Conservation (phyloP, 2,113 vertebrate genomes). For the Callipepla californica region DNA sequence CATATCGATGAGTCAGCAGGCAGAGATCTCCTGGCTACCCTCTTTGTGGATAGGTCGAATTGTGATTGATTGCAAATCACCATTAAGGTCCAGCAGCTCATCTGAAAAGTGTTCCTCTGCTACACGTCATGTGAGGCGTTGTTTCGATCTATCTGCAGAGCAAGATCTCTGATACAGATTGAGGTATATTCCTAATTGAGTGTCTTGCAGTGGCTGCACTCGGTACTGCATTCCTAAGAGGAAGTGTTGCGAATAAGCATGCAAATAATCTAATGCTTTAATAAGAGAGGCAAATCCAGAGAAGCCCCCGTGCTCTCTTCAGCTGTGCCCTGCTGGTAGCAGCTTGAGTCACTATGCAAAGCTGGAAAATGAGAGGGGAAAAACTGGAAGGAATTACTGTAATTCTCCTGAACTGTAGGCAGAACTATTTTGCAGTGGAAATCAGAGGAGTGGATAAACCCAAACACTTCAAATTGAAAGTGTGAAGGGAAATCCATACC, state of each 20-base stretch:
- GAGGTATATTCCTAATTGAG: neutral
- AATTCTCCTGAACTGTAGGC: constrained; percentile 31
- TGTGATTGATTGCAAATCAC: neutral
- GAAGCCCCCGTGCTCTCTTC: neutral
- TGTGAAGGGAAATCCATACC: neutral
- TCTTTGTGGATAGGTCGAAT: neutral
- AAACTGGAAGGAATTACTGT: constrained; percentile 23
- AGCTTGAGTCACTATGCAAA: neutral
- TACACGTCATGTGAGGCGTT: neutral
- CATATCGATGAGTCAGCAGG: neutral
- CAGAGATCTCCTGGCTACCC: neutral
- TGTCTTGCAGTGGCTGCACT: neutral
- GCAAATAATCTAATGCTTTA: neutral
- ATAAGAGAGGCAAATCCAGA: neutral
- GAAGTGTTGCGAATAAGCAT: accelerated
- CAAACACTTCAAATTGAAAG: constrained; percentile 4
- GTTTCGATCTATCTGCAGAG: neutral
- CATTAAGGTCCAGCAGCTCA: neutral
- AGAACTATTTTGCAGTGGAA: constrained; percentile 34
- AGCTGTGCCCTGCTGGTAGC: neutral
- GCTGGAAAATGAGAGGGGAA: constrained; percentile 9
- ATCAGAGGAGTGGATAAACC: constrained; percentile 1
- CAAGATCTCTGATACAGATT: neutral
- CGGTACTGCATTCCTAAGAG: neutral
- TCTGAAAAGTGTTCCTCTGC: neutral